Conservation (phyloP, 2,113 vertebrate species). For the Leuciscus idus region DNA sequence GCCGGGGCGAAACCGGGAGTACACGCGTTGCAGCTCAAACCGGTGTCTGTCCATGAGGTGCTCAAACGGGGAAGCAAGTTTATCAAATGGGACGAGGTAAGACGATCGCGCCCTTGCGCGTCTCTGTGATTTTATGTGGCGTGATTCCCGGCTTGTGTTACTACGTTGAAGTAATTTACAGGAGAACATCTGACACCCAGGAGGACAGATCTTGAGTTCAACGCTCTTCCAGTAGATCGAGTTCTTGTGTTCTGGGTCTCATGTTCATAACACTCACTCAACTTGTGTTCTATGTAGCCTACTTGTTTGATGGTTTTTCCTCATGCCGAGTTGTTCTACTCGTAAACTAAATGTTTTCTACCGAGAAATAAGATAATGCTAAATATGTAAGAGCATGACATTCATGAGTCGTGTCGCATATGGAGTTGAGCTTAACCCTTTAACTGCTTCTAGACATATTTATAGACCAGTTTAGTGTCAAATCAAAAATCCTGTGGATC, state of each 20-base stretch:
- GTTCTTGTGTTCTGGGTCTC: slow-evolving; percentile 9
- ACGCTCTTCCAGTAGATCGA: neutral
- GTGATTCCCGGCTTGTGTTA: neutral
- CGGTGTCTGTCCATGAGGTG: slow-evolving; percentile 81
- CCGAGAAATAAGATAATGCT: neutral
- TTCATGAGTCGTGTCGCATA: neutral
- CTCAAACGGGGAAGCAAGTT: slow-evolving; percentile 87
- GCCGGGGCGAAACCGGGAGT: slow-evolving; percentile 91
- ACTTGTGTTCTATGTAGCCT: neutral
- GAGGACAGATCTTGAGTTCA: slow-evolving; percentile 25
- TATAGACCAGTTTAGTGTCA: neutral
- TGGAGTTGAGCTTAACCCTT: neutral
- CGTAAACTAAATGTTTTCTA: neutral
- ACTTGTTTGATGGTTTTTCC: neutral
- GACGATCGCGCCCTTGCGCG: neutral
- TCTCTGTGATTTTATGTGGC: neutral
- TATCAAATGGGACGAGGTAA: slow-evolving; percentile 93
- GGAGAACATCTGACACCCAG: slow-evolving; percentile 39
- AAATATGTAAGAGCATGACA: neutral
- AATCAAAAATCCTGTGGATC: neutral
- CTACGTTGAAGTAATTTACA: slow-evolving; percentile 10
- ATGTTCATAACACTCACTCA: neutral
- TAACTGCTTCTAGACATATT: neutral
- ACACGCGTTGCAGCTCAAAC: slow-evolving; percentile 89
- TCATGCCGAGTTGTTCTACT: neutral